These are phyloP conservation scores for Phyllotreta striolata DNA, from an alignment of 2,888 invertebrate genomes.

Conservation along the genomic window DNA sequence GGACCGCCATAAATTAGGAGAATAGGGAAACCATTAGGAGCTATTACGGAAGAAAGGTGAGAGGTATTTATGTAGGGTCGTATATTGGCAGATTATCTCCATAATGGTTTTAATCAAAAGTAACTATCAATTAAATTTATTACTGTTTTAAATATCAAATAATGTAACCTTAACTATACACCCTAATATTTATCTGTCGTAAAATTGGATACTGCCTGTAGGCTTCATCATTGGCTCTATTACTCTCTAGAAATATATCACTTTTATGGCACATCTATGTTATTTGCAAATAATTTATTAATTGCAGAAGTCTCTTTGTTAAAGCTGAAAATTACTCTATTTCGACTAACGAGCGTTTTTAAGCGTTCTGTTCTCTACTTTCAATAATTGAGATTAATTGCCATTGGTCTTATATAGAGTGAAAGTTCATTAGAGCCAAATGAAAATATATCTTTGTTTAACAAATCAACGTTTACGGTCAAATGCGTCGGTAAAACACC, in stretches of 20 bases:
- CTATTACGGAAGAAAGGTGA: constrained; percentile 28
- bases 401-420: constrained; percentile 10
- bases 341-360: constrained; percentile 9
- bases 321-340: not conserved
- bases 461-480: constrained; percentile 19
- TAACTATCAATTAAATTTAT: constrained; percentile 22
- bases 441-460: constrained; percentile 26
- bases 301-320: not conserved
- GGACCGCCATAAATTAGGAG: constrained; percentile 37
- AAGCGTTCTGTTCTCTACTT: constrained; percentile 15
- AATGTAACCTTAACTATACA: too few relatives aligned
- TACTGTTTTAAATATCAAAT: constrained; percentile 9
- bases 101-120: constrained; percentile 23
- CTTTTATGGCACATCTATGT: too few relatives aligned
- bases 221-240: too few relatives aligned
- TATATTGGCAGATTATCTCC: constrained; percentile 32
- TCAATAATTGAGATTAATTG: constrained; percentile 25
- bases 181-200: too few relatives aligned
- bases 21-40: constrained; percentile 26
- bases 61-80: constrained; percentile 31
- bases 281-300: too few relatives aligned
- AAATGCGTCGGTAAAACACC: constrained; percentile 20
- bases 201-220: too few relatives aligned
- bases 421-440: constrained; percentile 24
- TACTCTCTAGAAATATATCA: too few relatives aligned